Evolutionary conservation across 2,113 vertebrate genomes (phyloP), one percentile per base, ranked within the genome.

Genomic region (Chloroceryle aenea): DNA sequence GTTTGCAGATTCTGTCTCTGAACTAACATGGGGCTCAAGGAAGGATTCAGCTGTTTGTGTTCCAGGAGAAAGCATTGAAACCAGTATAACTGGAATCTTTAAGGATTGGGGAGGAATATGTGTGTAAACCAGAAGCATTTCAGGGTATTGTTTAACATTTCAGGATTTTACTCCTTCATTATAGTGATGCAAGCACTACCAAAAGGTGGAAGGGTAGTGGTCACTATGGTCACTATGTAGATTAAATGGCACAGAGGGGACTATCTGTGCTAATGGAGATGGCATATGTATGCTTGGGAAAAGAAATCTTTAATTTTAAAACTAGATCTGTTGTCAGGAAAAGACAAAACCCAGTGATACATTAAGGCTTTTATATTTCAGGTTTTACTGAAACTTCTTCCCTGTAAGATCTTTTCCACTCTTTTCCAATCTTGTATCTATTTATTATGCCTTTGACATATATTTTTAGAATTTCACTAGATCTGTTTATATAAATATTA

Each of bases 141-240:
- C 19, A 38, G 7, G 40, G 13, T 26, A 52, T 47, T 47, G 22
- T 52, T 52, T 52, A 52, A 15, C 9, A 4, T 7, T 76, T 72
- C 15, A 23, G 26, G 21, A 12, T 48, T 91, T 53, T 56, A 73
- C 12, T 72, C 11, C 9, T 76, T 55, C 40, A 26, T 55, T 2
- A 1, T 13, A 56, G 9, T 0, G 0, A 58, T 8, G 6, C 21
- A 52, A 86, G 38, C 25, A 11, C 47, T 5, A 5, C 4, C 11
- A 21, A 21, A 18, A 32, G n/a, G 15, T 19, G 4, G 29, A 59
- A 47, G 32, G 10, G 52, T 85, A 4, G n/a, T n/a, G n/a, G n/a
- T n/a, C n/a, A n/a, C n/a, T n/a, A n/a, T 9, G 4, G 27, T n/a
- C 20, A 15, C 56, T 15, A 10, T 9, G 22, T 10, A n/a, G 22